A percentile compares a stretch with the other conserved stretches of the same genome.
Conservation (phyloP, 2,888 invertebrate species). For the Athrips mouffetella region DNA sequence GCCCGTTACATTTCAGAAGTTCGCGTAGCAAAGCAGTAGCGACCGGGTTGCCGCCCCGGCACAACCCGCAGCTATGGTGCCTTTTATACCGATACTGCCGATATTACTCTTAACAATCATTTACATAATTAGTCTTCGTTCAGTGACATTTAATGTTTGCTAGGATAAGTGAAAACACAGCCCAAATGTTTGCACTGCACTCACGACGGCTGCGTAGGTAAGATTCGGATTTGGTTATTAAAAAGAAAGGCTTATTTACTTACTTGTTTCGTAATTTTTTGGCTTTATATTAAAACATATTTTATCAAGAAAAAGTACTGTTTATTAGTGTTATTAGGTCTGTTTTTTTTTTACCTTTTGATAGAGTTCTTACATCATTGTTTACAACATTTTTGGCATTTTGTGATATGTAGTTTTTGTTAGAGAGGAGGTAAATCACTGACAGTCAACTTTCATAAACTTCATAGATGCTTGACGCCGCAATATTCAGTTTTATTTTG, state of each 20-base stretch:
- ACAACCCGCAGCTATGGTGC: constrained; percentile 25
- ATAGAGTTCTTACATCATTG: no score
- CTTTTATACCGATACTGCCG: constrained; percentile 23
- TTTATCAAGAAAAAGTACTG: no score
- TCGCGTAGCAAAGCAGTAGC: constrained; percentile 61
- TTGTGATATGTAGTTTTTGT: background rate
- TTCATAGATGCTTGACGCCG: no score
- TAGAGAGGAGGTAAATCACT: no score
- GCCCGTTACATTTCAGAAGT: constrained; percentile 41
- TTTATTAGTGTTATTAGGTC: no score
- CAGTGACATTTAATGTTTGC: constrained; percentile 45
- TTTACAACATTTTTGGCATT: background rate
- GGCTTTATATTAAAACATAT: background rate
- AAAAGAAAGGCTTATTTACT: background rate
- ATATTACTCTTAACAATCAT: constrained; percentile 31
- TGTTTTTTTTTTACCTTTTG: no score
- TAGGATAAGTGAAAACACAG: constrained; percentile 52
- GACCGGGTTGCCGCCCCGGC: constrained; percentile 40
- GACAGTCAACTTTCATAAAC: no score
- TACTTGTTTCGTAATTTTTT: background rate
- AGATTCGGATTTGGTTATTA: constrained; percentile 31
- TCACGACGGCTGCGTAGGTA: constrained; percentile 66
- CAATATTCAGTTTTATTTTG: background rate
- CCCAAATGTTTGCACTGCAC: constrained; percentile 66
- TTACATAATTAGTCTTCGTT: constrained; percentile 24